Percentiles rank a stretch among this genome's conserved stretches.
Evolutionary conservation across 2,113 vertebrate species (phyloP).

Genomic region (Procavia capensis): DNA sequence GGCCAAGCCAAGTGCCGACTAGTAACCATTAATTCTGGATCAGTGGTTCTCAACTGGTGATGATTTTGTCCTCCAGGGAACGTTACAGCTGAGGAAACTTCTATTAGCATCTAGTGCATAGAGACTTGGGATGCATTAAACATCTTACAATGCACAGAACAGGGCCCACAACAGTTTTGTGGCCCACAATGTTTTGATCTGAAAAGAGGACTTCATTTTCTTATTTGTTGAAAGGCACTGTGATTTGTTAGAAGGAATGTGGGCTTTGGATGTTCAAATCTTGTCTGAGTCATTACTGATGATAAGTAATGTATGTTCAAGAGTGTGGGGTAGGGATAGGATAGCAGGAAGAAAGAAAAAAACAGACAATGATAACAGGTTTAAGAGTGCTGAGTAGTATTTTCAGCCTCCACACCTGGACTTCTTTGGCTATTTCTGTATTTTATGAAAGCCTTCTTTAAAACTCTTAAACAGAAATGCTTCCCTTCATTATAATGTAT

Average conservation of each 20-base stretch:
- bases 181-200: neutral
- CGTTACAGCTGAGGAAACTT: neutral
- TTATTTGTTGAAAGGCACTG: constrained; percentile 1
- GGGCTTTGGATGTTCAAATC: neutral
- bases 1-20: too few relatives aligned
- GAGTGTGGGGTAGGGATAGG: neutral
- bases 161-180: neutral
- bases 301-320: neutral
- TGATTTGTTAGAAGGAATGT: constrained; percentile 40
- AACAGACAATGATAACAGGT: neutral
- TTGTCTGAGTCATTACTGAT: neutral
- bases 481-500: neutral
- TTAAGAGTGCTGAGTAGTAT: neutral
- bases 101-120: neutral
- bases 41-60: neutral
- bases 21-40: constrained; percentile 30
- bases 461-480: neutral
- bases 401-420: neutral
- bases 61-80: neutral
- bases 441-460: neutral
- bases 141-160: neutral
- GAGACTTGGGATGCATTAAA: neutral
- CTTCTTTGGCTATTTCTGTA: neutral
- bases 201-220: neutral
- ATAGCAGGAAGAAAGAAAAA: neutral